These are phyloP conservation scores for Ranitomeya imitator DNA, from an alignment of 2,113 vertebrate genomes.

Conservation along the genomic window DNA sequence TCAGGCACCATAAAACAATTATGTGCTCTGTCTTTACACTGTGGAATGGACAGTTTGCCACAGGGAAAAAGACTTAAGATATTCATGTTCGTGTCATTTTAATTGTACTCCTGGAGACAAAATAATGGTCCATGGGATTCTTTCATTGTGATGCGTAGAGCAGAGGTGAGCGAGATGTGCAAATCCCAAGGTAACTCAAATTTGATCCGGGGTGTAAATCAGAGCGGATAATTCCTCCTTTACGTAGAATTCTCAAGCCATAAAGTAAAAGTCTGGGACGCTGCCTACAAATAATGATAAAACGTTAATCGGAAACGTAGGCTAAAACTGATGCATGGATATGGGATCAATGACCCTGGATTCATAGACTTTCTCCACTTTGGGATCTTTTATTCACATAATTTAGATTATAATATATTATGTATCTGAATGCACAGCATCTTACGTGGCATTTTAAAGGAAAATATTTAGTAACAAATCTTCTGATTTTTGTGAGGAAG, in stretches of 20 bases:
- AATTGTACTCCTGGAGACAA: slow-evolving; percentile 50
- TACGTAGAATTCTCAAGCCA: background rate
- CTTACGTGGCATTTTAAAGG: background rate
- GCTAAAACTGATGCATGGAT: background rate
- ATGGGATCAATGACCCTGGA: background rate
- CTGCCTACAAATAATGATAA: background rate
- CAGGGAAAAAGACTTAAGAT: slow-evolving; percentile 56
- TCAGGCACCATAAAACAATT: slow-evolving; percentile 63
- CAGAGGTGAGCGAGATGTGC: slow-evolving; percentile 19
- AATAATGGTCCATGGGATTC: slow-evolving; percentile 22
- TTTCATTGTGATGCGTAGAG: slow-evolving; percentile 9
- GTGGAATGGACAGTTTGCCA: slow-evolving; percentile 57
- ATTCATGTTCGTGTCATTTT: slow-evolving; percentile 51
- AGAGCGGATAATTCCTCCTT: background rate
- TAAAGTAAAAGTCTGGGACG: background rate
- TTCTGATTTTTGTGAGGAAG: background rate
- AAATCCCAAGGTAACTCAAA: slow-evolving; percentile 17
- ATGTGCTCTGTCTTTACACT: slow-evolving; percentile 42
- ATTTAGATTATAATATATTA: background rate
- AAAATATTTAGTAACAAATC: background rate
- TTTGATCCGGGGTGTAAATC: slow-evolving; percentile 1
- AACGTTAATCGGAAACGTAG: background rate
- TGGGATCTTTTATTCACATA: background rate
- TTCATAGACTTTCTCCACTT: background rate
- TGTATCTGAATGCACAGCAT: background rate